Evolutionary conservation across 2,113 vertebrate species (phyloP).

Genomic region (Rhodinocichla rosea): DNA sequence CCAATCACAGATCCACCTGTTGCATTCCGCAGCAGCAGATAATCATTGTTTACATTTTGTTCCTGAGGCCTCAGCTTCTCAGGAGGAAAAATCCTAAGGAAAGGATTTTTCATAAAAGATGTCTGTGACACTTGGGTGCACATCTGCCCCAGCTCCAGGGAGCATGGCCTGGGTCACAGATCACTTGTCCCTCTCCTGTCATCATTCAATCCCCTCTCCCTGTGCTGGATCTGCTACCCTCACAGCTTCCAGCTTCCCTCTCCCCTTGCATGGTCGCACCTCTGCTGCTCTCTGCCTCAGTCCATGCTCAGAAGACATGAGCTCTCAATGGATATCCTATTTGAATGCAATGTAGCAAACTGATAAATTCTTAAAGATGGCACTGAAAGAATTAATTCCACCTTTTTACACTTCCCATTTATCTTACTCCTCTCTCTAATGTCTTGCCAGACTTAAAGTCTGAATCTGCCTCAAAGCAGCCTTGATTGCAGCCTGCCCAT

Average conservation of each 20-base stretch:
- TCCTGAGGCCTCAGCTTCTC: too few species aligned
- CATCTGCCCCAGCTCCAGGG: not conserved
- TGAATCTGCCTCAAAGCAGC: not conserved
- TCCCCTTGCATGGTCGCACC: not conserved
- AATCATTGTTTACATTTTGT: too few species aligned
- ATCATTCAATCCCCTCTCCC: not conserved
- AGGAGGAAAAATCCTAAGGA: too few species aligned
- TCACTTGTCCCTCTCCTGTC: not conserved
- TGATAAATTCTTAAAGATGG: not conserved
- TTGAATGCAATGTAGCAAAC: not conserved
- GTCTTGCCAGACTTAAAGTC: not conserved
- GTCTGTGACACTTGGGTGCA: too few species aligned
- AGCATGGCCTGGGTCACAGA: not conserved
- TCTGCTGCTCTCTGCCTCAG: not conserved
- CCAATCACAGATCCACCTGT: too few species aligned
- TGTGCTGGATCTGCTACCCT: not conserved
- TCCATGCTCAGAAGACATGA: not conserved
- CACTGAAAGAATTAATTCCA: not conserved
- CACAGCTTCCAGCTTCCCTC: not conserved
- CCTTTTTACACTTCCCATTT: not conserved
- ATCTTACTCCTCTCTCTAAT: not conserved
- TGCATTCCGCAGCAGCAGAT: too few species aligned
- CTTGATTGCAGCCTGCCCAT: not conserved
- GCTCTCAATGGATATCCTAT: not conserved
- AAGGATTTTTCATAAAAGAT: too few species aligned